Conservation (phyloP, 1,140 invertebrate genomes). For the Drosophila orosa region DNA sequence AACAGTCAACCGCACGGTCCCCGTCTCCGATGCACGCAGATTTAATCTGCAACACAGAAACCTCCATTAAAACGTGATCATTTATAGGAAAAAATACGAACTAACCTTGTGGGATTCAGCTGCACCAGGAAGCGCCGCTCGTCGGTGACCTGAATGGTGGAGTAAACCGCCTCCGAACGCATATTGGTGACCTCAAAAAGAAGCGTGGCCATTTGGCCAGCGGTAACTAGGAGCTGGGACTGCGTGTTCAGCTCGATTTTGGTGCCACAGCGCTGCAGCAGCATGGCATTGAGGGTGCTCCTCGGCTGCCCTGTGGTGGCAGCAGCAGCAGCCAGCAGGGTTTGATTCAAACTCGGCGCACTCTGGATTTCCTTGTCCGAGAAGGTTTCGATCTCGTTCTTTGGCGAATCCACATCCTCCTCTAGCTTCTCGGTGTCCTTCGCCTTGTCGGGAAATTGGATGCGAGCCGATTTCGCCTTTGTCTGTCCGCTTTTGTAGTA, state of each 20-base stretch:
- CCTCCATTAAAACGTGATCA: not conserved
- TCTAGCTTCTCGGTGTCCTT: conserved; percentile 50
- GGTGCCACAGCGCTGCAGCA: conserved; percentile 72
- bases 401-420: conserved; percentile 54
- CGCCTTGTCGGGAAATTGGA: conserved; percentile 62
- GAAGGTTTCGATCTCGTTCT: conserved; percentile 77
- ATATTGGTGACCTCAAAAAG: conserved; percentile 87
- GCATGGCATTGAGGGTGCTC: conserved; percentile 53
- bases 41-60: conserved; percentile 66
- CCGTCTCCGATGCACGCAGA: conserved; percentile 85
- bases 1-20: conserved; percentile 85
- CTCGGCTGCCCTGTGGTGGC: conserved; percentile 52
- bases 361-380: conserved; percentile 70
- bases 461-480: conserved; percentile 42
- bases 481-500: conserved; percentile 55
- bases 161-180: conserved; percentile 84
- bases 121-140: conserved; percentile 85
- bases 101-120: conserved; percentile 80
- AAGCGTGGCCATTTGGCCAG: conserved; percentile 68
- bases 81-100: not conserved
- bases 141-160: conserved; percentile 85
- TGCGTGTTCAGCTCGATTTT: conserved; percentile 80
- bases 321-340: conserved; percentile 40
- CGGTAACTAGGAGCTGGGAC: conserved; percentile 70
- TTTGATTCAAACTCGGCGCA: conserved; percentile 58